These are phyloP conservation scores for Corythucha ciliata DNA, from an alignment of 2,888 invertebrate species.

Conservation along the genomic window DNA sequence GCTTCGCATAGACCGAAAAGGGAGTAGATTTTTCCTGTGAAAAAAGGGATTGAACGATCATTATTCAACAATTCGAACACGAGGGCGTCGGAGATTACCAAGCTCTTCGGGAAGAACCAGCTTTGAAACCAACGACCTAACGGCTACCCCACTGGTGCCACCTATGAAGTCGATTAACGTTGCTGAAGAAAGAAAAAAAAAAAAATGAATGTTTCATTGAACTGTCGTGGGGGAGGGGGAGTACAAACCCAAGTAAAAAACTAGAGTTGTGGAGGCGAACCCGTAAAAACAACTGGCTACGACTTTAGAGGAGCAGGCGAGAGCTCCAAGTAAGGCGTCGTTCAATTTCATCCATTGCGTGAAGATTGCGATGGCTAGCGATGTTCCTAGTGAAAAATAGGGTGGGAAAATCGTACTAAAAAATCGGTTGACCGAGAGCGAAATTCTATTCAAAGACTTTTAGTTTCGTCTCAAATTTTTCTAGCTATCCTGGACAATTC, in stretches of 20 bases:
- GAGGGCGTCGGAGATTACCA: conserved; percentile 22
- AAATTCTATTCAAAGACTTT: too few species aligned
- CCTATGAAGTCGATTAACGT: conserved; percentile 26
- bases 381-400: conserved; percentile 28
- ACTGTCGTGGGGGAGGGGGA: too few species aligned
- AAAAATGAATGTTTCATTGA: neutral
- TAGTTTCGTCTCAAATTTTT: too few species aligned
- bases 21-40: conserved; percentile 27
- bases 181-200: conserved; percentile 17
- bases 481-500: too few species aligned
- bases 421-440: neutral
- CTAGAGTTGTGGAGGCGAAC: conserved; percentile 17
- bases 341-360: conserved; percentile 32
- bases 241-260: conserved; percentile 27
- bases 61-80: neutral
- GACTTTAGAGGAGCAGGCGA: conserved; percentile 29
- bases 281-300: conserved; percentile 25
- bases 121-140: conserved; percentile 30
- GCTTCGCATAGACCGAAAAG: conserved; percentile 31
- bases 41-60: too few species aligned
- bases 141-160: conserved; percentile 24
- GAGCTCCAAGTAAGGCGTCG: conserved; percentile 33
- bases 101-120: conserved; percentile 29
- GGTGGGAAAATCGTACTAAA: neutral
- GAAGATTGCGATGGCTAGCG: conserved; percentile 32